Evolutionary conservation across 92 coral and sea anemone genomes (phyloP).

Genomic region (Desmophyllum pertusum): DNA sequence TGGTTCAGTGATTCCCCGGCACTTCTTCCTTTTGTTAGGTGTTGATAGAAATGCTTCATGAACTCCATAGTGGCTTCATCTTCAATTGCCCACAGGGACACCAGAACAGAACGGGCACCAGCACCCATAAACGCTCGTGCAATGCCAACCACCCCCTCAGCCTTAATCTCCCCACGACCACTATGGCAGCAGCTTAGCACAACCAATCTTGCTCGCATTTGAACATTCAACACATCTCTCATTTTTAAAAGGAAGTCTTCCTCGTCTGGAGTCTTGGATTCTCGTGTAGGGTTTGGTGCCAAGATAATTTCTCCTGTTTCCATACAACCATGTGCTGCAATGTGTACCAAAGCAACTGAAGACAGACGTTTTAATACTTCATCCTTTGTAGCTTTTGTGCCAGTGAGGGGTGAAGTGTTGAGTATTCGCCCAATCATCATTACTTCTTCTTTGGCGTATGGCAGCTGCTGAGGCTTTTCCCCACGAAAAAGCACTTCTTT

Average conservation of each 20-base stretch:
- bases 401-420: neutral
- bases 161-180: slow-evolving; percentile 37
- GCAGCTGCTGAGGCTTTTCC: neutral
- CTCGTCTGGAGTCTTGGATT: neutral
- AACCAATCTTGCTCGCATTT: slow-evolving; percentile 30
- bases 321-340: slow-evolving; percentile 33
- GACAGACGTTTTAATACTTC: neutral
- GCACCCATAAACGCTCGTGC: slow-evolving; percentile 43
- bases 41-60: slow-evolving; percentile 20
- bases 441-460: slow-evolving; percentile 13
- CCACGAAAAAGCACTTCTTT: neutral
- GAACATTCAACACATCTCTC: slow-evolving; percentile 26
- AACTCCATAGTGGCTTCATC: slow-evolving; percentile 33
- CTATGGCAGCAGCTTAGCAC: slow-evolving; percentile 42
- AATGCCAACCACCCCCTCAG: slow-evolving; percentile 41
- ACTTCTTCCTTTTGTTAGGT: slow-evolving; percentile 9
- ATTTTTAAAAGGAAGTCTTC: slow-evolving; percentile 16
- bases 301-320: slow-evolving; percentile 23
- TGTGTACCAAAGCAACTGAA: slow-evolving; percentile 30
- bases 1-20: slow-evolving; percentile 24
- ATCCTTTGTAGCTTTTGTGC: slow-evolving; percentile 17
- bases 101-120: slow-evolving; percentile 38
- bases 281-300: slow-evolving; percentile 9
- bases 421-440: slow-evolving; percentile 20
- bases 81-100: slow-evolving; percentile 38